Evolutionary conservation across 2,797 vertebrate genomes (phyloP).

Genomic region (Sparus aurata): DNA sequence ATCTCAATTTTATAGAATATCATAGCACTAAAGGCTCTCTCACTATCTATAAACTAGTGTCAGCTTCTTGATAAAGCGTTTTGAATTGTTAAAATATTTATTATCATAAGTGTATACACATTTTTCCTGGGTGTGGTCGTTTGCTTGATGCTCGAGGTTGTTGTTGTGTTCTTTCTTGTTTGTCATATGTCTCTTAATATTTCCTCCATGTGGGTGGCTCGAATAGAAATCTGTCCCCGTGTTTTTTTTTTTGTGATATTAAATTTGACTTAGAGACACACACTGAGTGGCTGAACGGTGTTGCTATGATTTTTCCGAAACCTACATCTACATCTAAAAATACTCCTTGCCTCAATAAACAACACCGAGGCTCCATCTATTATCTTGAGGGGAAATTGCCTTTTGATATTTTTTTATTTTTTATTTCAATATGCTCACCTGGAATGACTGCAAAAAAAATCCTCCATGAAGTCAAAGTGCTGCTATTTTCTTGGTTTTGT

Average conservation of each 20-base stretch:
- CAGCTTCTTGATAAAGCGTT: no score
- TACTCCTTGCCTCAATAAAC: conserved; percentile 13
- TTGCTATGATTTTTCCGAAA: conserved; percentile 10
- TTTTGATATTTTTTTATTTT: conserved; percentile 1
- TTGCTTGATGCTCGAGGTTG: neutral
- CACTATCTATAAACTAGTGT: no score
- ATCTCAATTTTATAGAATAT: no score
- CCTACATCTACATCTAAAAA: conserved; percentile 34
- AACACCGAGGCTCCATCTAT: neutral
- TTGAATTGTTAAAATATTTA: no score
- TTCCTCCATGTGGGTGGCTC: neutral
- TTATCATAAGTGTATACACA: no score
- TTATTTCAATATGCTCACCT: conserved; percentile 1
- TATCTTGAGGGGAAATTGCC: neutral
- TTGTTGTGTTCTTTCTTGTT: neutral
- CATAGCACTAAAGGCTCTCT: no score
- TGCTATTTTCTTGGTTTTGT: conserved; percentile 4
- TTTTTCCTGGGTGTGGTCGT: no score
- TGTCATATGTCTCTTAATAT: conserved; percentile 1
- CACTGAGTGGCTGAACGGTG: conserved; percentile 1
- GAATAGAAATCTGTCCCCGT: conserved; percentile 1
- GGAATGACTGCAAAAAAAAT: conserved; percentile 5
- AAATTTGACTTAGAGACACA: conserved; percentile 4
- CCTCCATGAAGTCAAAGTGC: neutral
- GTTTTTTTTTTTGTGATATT: neutral